phyloP scores from a whole-genome alignment of 2,113 vertebrate species.

The Centrocercus urophasianus region DNA sequence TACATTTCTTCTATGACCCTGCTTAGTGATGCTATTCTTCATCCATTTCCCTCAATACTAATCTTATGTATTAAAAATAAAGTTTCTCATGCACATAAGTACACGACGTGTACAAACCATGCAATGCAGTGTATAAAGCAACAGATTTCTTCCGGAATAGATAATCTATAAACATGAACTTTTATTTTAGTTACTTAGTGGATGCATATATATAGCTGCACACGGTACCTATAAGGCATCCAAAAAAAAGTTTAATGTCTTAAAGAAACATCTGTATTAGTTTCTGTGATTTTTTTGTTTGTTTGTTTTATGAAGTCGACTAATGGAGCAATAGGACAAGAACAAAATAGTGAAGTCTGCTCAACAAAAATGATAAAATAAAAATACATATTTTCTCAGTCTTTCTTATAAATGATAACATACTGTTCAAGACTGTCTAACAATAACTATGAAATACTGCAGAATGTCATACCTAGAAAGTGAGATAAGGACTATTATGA shows the following conservation, averaged over 20 bases:
- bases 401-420: slow-evolving; percentile 37
- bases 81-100: neutral
- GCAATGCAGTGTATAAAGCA: neutral
- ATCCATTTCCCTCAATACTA: neutral
- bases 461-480: slow-evolving; percentile 2
- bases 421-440: slow-evolving; percentile 15
- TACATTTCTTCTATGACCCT: neutral
- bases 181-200: neutral
- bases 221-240: neutral
- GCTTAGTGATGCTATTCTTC: neutral
- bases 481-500: slow-evolving; percentile 33
- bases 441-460: slow-evolving; percentile 46
- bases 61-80: neutral
- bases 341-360: slow-evolving; percentile 13
- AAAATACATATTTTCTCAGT: neutral
- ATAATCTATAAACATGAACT: neutral
- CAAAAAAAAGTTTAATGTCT: neutral
- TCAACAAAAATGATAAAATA: slow-evolving; percentile 21
- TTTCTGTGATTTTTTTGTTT: neutral
- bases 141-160: neutral
- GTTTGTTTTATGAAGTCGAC: slow-evolving; percentile 7
- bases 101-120: neutral
- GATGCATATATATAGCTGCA: neutral
- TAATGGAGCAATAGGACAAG: slow-evolving; percentile 12
- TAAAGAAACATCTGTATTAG: neutral